phyloP scores from a whole-genome alignment of 2,113 vertebrate species.

The Parus major region DNA sequence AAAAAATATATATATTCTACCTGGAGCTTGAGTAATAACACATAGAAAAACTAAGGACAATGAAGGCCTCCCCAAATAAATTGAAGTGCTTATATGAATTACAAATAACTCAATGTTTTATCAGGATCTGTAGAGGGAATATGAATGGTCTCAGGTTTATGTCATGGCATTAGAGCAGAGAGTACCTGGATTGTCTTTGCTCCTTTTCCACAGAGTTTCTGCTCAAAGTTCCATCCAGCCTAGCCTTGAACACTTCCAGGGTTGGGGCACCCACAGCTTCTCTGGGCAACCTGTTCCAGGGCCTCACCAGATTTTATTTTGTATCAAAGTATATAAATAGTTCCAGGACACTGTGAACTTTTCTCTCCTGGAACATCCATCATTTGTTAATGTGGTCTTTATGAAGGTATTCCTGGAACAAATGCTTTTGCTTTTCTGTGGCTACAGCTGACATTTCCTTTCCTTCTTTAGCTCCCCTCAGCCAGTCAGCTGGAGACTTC shows the following conservation, averaged over 20 bases:
- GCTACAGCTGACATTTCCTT: background rate
- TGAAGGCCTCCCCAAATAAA: background rate
- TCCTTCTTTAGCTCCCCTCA: background rate
- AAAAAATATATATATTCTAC: background rate
- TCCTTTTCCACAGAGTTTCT: background rate
- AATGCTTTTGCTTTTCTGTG: background rate
- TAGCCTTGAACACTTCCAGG: background rate
- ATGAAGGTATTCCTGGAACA: background rate
- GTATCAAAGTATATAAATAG: background rate
- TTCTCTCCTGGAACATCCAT: background rate
- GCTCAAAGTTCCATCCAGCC: background rate
- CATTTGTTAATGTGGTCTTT: background rate
- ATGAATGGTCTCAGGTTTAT: background rate
- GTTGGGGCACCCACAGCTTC: background rate
- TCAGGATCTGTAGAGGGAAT: background rate
- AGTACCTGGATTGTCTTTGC: background rate
- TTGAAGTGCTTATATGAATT: background rate
- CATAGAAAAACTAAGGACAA: background rate
- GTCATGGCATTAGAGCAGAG: background rate
- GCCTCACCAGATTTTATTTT: background rate
- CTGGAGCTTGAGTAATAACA: constrained; percentile 4
- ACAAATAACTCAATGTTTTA: background rate
- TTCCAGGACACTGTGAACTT: background rate
- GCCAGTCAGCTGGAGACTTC: background rate
- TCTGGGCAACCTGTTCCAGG: background rate